These are phyloP conservation scores for Neomicropteryx cornuta DNA, from an alignment of 1,140 invertebrate genomes.

Conservation along the genomic window DNA sequence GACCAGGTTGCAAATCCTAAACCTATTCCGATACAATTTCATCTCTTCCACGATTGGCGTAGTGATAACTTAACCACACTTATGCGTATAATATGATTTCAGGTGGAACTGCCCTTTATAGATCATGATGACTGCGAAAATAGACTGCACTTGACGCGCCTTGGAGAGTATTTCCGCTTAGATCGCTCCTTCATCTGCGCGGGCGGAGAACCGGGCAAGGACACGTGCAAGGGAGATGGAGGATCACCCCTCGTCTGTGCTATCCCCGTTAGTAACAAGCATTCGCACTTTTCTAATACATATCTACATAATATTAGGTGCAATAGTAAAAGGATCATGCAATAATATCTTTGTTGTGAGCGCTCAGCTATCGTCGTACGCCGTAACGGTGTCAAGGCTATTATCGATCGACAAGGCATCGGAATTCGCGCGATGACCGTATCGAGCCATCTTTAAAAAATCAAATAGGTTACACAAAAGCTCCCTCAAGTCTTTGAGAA, in stretches of 20 bases:
- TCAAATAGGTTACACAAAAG: no score
- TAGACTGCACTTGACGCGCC: constrained; percentile 42
- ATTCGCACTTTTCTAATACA: background rate
- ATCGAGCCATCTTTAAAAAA: no score
- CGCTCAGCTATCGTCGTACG: no score
- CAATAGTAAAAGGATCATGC: no score
- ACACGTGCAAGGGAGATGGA: constrained; percentile 52
- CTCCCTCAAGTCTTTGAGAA: no score
- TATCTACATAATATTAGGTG: background rate
- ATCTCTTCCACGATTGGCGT: background rate
- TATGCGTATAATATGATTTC: constrained; percentile 9
- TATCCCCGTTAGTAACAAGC: constrained; percentile 22
- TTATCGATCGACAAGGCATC: no score
- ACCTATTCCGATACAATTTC: background rate
- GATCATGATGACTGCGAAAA: constrained; percentile 37
- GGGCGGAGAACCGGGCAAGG: constrained; percentile 48
- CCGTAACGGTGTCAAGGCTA: no score
- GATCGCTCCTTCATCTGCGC: constrained; percentile 65
- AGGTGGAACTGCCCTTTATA: constrained; percentile 44
- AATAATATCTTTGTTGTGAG: no score
- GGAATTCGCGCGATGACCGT: no score
- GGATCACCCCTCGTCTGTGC: constrained; percentile 62
- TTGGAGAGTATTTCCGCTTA: constrained; percentile 51
- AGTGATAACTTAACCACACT: background rate
- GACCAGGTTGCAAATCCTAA: background rate